Base-by-base conservation (phyloP, 1,140 invertebrate species). In the Drosophila carrolli region DNA sequence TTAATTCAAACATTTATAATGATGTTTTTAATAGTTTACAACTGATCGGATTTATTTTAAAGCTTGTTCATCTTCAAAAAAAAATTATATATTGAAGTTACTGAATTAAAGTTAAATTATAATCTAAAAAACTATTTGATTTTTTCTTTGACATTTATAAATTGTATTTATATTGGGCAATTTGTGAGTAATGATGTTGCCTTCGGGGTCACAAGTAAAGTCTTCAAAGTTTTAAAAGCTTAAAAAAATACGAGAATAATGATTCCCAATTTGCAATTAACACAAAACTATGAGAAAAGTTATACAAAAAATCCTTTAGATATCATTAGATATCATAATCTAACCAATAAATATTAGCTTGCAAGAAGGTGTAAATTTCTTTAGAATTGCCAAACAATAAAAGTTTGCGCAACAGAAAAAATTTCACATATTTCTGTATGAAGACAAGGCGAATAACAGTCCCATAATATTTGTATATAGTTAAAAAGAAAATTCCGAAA, bases 401-500 rank as follows among this genome's bases (percentile, higher is more conserved):
- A 14, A 65, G 32, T 11, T n/a, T 38, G 38, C 11, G 13, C 4
- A 23, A 23, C 23, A 23, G 23, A 2, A 46, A 57, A 65, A 57
- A 1, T 14, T 43, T n/a, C 1, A 13, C 29, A 44, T 19, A 19
- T 19, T 19, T 19, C 1, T 19, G 19, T 13, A 23, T 41, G 16
- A 32, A 37, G 13, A 37, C 41, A n/a, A 47, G 35, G 1, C 19
- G 19, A 19, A 35, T 44, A 35, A 16, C 16, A 60, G 35, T 13
- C 19, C 41, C 40, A 32, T 23, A 47, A 50, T 44, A 46, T 57
- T 44, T 60, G 14, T 37, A 40, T 53, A 53, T 7, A 43, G 19
- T 43, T 16, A 35, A 54, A 35, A 77, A 11, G n/a, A 57, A 63
- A 63, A 78, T 83, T 82, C 75, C 63, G 59, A 65, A 86, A 88